phyloP scores from a whole-genome alignment of 2,797 vertebrate genomes.

The Premnoplex brunnescens region DNA sequence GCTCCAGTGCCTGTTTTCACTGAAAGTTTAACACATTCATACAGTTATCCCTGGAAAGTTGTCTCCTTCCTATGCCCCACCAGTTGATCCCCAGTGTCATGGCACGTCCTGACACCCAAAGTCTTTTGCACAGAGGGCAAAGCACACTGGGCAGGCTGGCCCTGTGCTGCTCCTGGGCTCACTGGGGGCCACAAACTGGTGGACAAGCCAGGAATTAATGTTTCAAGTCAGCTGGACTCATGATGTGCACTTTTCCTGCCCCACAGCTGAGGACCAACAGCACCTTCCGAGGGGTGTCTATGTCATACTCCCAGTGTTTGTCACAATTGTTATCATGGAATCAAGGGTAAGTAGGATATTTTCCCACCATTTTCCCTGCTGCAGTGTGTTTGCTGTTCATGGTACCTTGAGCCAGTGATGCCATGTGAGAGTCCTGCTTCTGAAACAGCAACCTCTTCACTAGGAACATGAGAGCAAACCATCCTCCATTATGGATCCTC shows the following conservation, averaged over 20 bases:
- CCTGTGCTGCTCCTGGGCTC: too few species aligned
- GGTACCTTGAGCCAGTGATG: background rate
- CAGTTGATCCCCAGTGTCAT: rapidly evolving
- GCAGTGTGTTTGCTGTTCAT: background rate
- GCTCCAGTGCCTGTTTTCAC: background rate
- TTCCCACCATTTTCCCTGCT: background rate
- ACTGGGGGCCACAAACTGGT: background rate
- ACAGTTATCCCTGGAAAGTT: background rate
- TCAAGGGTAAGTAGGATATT: background rate
- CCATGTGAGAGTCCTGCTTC: background rate
- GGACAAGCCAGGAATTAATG: background rate
- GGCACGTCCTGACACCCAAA: background rate
- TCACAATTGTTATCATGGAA: background rate
- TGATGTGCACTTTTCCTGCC: background rate
- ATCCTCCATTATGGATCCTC: background rate
- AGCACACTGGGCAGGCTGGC: rapidly evolving
- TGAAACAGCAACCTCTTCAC: background rate
- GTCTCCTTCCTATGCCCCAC: background rate
- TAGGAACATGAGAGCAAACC: background rate
- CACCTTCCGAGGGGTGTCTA: background rate
- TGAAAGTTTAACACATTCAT: background rate
- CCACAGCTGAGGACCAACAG: rapidly evolving
- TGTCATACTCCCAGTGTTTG: background rate
- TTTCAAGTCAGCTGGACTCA: background rate
- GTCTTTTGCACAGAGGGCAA: background rate